Base-by-base conservation (phyloP, 2,113 vertebrate species). In the Chaetura pelagica region DNA sequence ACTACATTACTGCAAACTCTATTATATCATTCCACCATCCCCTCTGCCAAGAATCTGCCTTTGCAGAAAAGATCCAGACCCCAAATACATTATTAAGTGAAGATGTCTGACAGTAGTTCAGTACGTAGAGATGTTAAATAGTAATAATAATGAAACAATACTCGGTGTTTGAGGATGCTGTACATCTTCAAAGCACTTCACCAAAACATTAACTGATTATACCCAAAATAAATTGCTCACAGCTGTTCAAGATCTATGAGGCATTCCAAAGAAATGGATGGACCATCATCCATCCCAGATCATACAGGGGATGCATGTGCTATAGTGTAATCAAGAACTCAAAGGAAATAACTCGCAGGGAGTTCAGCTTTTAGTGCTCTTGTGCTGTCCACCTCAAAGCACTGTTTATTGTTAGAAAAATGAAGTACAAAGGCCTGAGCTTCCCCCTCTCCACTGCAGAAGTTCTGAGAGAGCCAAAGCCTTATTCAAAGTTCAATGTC, bases 101-200 rank as follows among this genome's bases (percentile, higher is more conserved):
- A 58, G 48, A 46, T 35, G 62, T 49, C 93, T 97, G 93, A 97
- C 88, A 73, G 66, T 94, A 96, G 96, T 93, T 95, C 75, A 57
- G 90, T 84, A 75, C 7, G 10, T 4, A 26, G 92, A 83, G 85
- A 94, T 84, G 93, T 96, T 90, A 96, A 96, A 95, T 92, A 49
- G 79, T 1, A 95, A 44, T 77, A 76, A 92, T 89, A 92, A 94
- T 21, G 88, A 76, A 89, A 48, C 76, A 48, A 57, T 26, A 57
- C 92, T 78, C 90, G 10, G 77, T 6, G 0, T 27, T 57, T 12
- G 88, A 95, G 83, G 93, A 44, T 18, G 76, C 88, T 90, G 88
- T 32, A 72, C 52, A 5, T 78, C 94, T 89, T 96, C 92, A 96
- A 92, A 97, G 94, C 90, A 61, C 84, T 90, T 86, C 92, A 76